These are phyloP conservation scores for Heliconius cydno DNA, from an alignment of 2,888 invertebrate genomes.

Conservation along the genomic window DNA sequence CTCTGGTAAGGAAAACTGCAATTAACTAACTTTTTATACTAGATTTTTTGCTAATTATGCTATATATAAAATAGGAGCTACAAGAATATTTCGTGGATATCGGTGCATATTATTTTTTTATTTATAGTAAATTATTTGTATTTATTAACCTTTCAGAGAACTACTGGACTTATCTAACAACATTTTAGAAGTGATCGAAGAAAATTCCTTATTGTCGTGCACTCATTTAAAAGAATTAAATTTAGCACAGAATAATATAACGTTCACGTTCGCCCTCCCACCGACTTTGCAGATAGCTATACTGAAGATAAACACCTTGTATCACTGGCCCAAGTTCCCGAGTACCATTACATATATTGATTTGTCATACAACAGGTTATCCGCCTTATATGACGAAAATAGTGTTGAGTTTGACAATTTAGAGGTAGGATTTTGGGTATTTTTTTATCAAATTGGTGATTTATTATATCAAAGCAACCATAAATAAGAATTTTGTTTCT, in stretches of 20 bases:
- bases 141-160: constrained; percentile 61
- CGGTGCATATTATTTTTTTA: too few species aligned
- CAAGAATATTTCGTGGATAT: too few species aligned
- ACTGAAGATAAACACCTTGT: constrained; percentile 71
- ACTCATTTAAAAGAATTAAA: constrained; percentile 72
- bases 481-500: too few species aligned
- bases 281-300: constrained; percentile 69
- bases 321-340: constrained; percentile 76
- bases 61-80: too few species aligned
- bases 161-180: constrained; percentile 76
- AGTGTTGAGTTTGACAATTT: constrained; percentile 72
- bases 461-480: background rate
- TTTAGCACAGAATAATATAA: constrained; percentile 77
- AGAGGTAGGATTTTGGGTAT: constrained; percentile 61
- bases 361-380: constrained; percentile 72
- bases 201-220: constrained; percentile 67
- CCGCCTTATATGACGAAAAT: constrained; percentile 68
- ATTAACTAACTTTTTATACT: too few species aligned
- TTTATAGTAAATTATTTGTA: too few species aligned
- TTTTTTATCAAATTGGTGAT: background rate
- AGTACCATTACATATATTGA: constrained; percentile 73
- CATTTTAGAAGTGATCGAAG: constrained; percentile 74
- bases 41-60: too few species aligned
- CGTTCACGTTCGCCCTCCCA: constrained; percentile 70
- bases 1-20: too few species aligned